phyloP scores from a whole-genome alignment of 2,888 invertebrate species.

The Eudasyphora cyanicolor region DNA sequence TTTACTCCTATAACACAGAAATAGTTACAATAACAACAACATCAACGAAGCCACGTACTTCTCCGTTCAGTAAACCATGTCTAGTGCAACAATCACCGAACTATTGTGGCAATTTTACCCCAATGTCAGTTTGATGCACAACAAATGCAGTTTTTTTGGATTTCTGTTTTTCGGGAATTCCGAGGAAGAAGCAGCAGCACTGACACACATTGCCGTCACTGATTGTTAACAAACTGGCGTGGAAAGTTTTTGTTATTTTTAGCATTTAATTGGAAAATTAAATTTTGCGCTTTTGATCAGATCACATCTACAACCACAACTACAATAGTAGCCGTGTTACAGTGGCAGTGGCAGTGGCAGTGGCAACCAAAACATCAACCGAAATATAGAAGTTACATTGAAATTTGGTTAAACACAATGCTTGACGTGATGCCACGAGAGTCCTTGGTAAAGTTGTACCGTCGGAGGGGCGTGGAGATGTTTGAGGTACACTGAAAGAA shows the following conservation, averaged over 20 bases:
- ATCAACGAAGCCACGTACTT: background rate
- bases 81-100: slow-evolving; percentile 46
- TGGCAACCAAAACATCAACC: background rate
- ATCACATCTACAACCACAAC: slow-evolving; percentile 44
- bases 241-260: slow-evolving; percentile 49
- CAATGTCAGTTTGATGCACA: slow-evolving; percentile 55
- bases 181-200: background rate
- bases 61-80: slow-evolving; percentile 31
- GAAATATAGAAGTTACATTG: background rate
- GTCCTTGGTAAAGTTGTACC: slow-evolving; percentile 20
- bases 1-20: background rate
- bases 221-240: background rate
- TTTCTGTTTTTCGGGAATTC: background rate
- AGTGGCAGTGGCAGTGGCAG: too few relatives aligned
- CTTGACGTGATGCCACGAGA: slow-evolving; percentile 32
- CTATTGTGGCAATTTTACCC: slow-evolving; percentile 55
- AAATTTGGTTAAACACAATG: slow-evolving; percentile 15
- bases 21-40: background rate
- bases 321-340: too few relatives aligned
- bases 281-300: slow-evolving; percentile 73
- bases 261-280: slow-evolving; percentile 78
- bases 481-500: too few relatives aligned
- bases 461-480: background rate
- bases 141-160: slow-evolving; percentile 7
- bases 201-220: background rate